A percentile compares a stretch with the other conserved stretches of the same genome.
Evolutionary conservation across 2,113 vertebrate genomes (phyloP).

Genomic region (Talpa occidentalis): DNA sequence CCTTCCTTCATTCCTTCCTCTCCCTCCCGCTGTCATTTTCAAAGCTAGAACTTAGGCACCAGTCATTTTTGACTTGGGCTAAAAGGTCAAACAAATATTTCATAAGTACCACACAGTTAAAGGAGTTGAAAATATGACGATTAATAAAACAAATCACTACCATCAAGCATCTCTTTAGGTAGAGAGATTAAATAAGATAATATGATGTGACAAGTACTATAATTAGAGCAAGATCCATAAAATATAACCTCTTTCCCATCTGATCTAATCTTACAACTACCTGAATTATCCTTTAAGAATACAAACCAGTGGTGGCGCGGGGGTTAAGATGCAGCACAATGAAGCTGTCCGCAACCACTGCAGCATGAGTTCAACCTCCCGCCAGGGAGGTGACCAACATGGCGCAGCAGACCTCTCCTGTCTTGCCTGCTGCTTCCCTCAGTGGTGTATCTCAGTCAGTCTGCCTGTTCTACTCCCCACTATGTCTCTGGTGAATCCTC

Average conservation of each 20-base stretch:
- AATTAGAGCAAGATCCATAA: slow-evolving; percentile 19
- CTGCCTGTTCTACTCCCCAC: no score
- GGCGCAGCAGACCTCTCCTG: no score
- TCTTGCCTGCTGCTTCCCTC: no score
- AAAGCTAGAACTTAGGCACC: background rate
- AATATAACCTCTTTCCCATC: background rate
- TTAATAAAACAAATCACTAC: slow-evolving; percentile 35
- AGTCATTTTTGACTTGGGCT: background rate
- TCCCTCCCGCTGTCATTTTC: slow-evolving; percentile 2
- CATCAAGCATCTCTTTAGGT: background rate
- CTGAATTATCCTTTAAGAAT: slow-evolving; percentile 5
- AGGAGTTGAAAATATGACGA: background rate
- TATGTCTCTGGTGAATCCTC: no score
- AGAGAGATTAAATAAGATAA: background rate
- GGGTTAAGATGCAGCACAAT: no score
- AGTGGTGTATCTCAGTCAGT: no score
- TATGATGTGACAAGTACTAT: background rate
- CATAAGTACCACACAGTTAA: background rate
- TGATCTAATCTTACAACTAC: background rate
- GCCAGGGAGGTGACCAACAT: no score
- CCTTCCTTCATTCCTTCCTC: background rate
- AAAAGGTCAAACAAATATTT: background rate
- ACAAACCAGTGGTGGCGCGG: no score
- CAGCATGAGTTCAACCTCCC: no score
- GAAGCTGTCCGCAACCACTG: no score